phyloP scores from a whole-genome alignment of 2,888 invertebrate species.

The Petrolisthes cinctipes region DNA sequence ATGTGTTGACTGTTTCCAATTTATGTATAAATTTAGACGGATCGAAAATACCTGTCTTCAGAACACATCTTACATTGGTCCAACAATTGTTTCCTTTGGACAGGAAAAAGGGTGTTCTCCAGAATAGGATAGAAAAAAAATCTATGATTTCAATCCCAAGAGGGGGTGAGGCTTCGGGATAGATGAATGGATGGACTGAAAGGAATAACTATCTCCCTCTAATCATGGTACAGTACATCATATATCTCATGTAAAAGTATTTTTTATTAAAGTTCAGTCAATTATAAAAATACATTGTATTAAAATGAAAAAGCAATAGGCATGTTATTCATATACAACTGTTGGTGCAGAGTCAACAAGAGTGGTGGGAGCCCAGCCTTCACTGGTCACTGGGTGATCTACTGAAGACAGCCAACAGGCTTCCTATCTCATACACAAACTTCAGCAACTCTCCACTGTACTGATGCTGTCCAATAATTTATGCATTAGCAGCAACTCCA shows the following conservation, averaged over 20 bases:
- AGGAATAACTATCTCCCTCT: no score
- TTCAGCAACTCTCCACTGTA: slow-evolving; percentile 15
- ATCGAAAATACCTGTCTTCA: no score
- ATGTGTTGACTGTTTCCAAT: no score
- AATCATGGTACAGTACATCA: no score
- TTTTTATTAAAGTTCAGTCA: slow-evolving; percentile 48
- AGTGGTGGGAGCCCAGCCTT: slow-evolving; percentile 22
- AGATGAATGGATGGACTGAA: no score
- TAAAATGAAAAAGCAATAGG: slow-evolving; percentile 51
- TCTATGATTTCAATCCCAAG: no score
- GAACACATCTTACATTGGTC: no score
- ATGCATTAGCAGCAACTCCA: background rate
- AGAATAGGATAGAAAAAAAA: no score
- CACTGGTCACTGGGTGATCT: background rate
- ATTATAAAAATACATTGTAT: slow-evolving; percentile 55
- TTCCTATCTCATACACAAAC: background rate
- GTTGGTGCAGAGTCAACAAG: slow-evolving; percentile 20
- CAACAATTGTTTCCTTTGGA: no score
- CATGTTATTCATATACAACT: slow-evolving; percentile 36
- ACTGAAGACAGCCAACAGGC: background rate
- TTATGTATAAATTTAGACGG: no score
- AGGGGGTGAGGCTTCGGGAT: no score
- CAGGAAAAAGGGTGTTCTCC: no score
- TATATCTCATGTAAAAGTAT: background rate
- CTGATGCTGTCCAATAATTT: background rate